phyloP scores from a whole-genome alignment of 2,797 vertebrate species.

The Botia kubotai region DNA sequence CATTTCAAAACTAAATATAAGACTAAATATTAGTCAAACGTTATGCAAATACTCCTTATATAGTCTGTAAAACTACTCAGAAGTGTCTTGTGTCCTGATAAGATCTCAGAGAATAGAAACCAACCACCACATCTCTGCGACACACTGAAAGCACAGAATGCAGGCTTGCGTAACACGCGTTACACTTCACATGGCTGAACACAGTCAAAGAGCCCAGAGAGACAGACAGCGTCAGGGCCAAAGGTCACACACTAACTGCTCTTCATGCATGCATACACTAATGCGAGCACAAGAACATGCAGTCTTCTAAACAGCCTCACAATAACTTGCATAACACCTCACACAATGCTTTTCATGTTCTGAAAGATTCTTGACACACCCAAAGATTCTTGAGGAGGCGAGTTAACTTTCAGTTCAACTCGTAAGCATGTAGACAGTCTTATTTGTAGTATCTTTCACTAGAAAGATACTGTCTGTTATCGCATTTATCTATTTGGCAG shows the following conservation, averaged over 20 bases:
- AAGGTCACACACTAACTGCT: conserved; percentile 59
- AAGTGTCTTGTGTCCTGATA: background rate
- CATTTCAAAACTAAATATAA: background rate
- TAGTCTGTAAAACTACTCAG: background rate
- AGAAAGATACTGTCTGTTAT: too few species aligned
- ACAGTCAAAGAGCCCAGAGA: conserved; percentile 58
- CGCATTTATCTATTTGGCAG: too few species aligned
- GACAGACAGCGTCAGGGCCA: conserved; percentile 59
- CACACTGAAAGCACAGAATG: background rate
- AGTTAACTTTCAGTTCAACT: too few species aligned
- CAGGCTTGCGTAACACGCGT: conserved; percentile 68
- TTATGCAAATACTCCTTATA: background rate
- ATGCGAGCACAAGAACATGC: conserved; percentile 68
- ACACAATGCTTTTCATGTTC: background rate
- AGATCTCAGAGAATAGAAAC: background rate
- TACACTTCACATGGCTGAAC: conserved; percentile 61
- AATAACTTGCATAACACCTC: background rate
- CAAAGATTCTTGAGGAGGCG: too few species aligned
- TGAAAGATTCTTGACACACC: background rate
- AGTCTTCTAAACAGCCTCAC: too few species aligned
- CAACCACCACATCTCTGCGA: background rate
- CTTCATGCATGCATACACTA: conserved; percentile 60
- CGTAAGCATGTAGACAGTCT: too few species aligned
- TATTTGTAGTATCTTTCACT: too few species aligned
- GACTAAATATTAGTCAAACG: background rate